phyloP scores from a whole-genome alignment of 1,140 invertebrate genomes.

The Carposina sasakii region DNA sequence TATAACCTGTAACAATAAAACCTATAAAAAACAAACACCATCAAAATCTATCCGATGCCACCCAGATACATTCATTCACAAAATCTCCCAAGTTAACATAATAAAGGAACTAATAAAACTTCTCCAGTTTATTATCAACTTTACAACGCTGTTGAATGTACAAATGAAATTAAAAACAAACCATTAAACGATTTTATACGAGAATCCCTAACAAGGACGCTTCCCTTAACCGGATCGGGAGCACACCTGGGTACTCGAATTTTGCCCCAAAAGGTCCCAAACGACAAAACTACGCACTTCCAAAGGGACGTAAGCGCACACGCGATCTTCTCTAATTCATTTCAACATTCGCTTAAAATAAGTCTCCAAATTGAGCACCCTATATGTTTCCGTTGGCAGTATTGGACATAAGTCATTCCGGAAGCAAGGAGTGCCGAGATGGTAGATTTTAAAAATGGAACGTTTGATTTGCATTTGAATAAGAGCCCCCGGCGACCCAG shows the following conservation, averaged over 20 bases:
- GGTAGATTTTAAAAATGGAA: constrained; percentile 72
- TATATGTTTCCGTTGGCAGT: constrained; percentile 25
- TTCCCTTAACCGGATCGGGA: constrained; percentile 71
- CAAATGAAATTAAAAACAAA: constrained; percentile 72
- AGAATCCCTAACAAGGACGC: constrained; percentile 69
- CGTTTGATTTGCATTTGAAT: constrained; percentile 73
- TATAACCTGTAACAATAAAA: too few species aligned
- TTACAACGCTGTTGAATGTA: constrained; percentile 51
- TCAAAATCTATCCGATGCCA: too few species aligned
- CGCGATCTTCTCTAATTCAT: too few species aligned
- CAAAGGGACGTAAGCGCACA: constrained; percentile 30
- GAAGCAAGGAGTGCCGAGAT: constrained; percentile 66
- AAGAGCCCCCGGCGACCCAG: constrained; percentile 68
- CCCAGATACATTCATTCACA: too few species aligned
- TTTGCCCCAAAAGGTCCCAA: constrained; percentile 67
- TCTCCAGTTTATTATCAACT: constrained; percentile 49
- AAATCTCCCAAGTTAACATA: too few species aligned
- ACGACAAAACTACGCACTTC: constrained; percentile 34
- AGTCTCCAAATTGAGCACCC: too few species aligned
- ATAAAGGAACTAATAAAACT: constrained; percentile 41
- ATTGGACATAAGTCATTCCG: constrained; percentile 67
- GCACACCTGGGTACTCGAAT: constrained; percentile 70
- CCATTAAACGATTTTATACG: constrained; percentile 70
- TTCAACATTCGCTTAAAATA: too few species aligned
- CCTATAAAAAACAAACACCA: too few species aligned